Conservation (phyloP, 1,140 invertebrate genomes). For the Leptopilina clavipes region DNA sequence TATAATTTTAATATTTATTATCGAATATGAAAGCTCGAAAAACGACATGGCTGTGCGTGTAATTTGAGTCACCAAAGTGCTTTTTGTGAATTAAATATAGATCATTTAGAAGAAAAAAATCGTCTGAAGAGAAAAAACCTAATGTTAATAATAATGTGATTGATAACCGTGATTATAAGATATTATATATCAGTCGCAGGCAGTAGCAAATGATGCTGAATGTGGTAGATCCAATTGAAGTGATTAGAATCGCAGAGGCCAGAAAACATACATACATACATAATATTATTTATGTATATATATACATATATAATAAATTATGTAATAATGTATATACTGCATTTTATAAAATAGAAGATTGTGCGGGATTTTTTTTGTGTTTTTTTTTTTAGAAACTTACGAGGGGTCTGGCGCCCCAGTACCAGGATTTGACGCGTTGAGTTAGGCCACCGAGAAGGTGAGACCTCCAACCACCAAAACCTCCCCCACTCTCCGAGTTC, state of each 20-base stretch:
- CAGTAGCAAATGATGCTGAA: slow-evolving; percentile 12
- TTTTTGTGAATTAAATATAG: not conserved
- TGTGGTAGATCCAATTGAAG: not conserved
- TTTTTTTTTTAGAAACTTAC: slow-evolving; percentile 80
- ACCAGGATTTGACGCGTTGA: slow-evolving; percentile 95
- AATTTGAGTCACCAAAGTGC: not conserved
- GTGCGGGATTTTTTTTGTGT: slow-evolving; percentile 10
- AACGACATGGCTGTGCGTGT: not conserved
- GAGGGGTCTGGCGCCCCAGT: slow-evolving; percentile 92
- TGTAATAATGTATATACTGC: not conserved
- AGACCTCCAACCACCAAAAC: slow-evolving; percentile 92
- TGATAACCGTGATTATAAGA: not conserved
- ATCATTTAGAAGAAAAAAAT: slow-evolving; percentile 10
- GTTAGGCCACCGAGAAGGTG: slow-evolving; percentile 91
- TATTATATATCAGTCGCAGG: not conserved
- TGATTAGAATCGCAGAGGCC: slow-evolving; percentile 6
- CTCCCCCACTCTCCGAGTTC: slow-evolving; percentile 80
- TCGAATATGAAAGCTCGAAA: not conserved
- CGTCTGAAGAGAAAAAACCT: slow-evolving; percentile 3
- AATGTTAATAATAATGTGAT: slow-evolving; percentile 4
- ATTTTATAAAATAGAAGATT: slow-evolving; percentile 39
- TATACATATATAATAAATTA: not conserved
- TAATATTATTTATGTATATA: not conserved
- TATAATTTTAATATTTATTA: not conserved
- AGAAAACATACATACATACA: not conserved